These are phyloP conservation scores for Pachypanchax playfairii DNA, from an alignment of 2,113 vertebrate genomes.

Conservation along the genomic window DNA sequence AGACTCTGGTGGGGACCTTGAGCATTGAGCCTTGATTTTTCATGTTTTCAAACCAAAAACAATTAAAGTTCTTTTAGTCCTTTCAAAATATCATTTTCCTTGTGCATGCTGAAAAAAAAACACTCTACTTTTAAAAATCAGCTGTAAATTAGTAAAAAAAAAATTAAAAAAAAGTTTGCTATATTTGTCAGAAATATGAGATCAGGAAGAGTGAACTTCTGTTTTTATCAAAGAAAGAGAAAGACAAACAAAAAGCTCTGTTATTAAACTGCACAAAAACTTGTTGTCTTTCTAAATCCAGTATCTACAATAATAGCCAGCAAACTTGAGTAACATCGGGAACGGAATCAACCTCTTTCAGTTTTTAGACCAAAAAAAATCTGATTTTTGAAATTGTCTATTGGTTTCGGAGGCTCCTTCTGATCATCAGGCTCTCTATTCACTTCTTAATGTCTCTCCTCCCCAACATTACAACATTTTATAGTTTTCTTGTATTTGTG, in stretches of 20 bases:
- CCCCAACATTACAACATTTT: no score
- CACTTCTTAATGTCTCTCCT: no score
- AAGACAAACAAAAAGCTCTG: neutral
- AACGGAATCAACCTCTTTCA: neutral
- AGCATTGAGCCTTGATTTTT: conserved; percentile 57
- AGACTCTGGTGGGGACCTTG: conserved; percentile 54
- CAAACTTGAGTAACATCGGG: neutral
- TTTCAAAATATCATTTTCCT: conserved; percentile 1
- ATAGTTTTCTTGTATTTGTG: no score
- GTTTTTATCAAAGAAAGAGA: neutral
- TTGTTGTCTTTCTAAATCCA: neutral
- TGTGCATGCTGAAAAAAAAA: neutral
- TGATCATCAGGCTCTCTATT: no score
- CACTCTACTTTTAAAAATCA: neutral
- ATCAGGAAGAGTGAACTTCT: neutral
- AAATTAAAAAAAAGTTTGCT: no score
- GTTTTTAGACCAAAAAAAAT: neutral
- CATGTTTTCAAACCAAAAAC: conserved; percentile 20
- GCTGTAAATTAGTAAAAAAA: neutral
- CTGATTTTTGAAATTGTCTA: no score
- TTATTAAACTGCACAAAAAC: neutral
- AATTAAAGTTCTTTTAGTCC: conserved; percentile 1
- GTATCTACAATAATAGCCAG: neutral
- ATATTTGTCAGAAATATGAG: neutral
- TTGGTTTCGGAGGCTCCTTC: no score